Conservation (phyloP, 2,888 invertebrate genomes). For the Apamea epomidion region DNA sequence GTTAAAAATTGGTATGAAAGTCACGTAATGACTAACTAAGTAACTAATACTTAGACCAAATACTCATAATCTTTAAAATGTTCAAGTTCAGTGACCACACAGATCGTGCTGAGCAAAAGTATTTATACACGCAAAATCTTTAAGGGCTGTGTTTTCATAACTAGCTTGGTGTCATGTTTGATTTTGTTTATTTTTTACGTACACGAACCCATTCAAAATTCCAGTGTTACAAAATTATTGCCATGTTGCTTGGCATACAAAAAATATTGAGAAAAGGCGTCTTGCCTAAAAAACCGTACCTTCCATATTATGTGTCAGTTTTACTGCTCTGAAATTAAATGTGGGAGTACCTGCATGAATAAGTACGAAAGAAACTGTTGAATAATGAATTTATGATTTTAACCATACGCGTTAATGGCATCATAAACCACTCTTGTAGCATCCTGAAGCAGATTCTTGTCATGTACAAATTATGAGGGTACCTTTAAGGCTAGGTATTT, state of each 20-base stretch:
- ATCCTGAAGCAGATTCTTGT: slow-evolving; percentile 25
- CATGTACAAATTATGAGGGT: slow-evolving; percentile 35
- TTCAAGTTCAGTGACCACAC: no score
- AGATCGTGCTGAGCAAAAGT: no score
- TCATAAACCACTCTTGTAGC: slow-evolving; percentile 31
- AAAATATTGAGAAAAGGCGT: slow-evolving; percentile 28
- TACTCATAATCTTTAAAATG: no score
- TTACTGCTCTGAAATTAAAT: slow-evolving; percentile 31
- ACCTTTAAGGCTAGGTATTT: slow-evolving; percentile 15
- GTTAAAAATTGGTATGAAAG: no score
- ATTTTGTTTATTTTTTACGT: not conserved
- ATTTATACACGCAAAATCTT: no score
- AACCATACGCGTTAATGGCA: slow-evolving; percentile 27
- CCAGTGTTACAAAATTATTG: slow-evolving; percentile 32
- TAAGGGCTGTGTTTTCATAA: no score
- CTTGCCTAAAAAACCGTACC: slow-evolving; percentile 22
- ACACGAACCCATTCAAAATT: slow-evolving; percentile 13
- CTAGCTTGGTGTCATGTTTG: not conserved
- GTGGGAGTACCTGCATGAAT: slow-evolving; percentile 18
- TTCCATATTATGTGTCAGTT: slow-evolving; percentile 34
- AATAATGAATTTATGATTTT: slow-evolving; percentile 35
- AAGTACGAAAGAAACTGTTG: slow-evolving; percentile 29
- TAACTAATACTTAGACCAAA: no score
- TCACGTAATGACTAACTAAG: no score
- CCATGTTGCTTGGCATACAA: slow-evolving; percentile 10